Evolutionary conservation across 2,113 vertebrate genomes (phyloP).

Genomic region (Emydocephalus ijimae): DNA sequence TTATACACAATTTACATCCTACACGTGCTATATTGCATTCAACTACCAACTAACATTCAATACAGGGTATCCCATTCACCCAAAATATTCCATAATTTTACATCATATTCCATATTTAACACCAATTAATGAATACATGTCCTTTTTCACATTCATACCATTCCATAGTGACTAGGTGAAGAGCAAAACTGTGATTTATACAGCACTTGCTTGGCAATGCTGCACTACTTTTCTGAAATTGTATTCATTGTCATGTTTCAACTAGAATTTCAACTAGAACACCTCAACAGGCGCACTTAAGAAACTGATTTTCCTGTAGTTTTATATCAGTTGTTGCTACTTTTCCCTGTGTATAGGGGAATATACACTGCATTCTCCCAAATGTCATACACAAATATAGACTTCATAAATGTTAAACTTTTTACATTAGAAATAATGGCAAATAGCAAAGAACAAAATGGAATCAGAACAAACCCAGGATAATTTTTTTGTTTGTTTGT

Average conservation of each 20-base stretch:
- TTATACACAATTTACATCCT: not conserved
- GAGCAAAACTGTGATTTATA: not conserved
- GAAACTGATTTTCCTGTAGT: not conserved
- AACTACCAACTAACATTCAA: not conserved
- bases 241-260: not conserved
- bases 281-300: not conserved
- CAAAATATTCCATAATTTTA: not conserved
- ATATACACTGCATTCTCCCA: not conserved
- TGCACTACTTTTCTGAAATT: not conserved
- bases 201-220: not conserved
- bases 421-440: not conserved
- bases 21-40: not conserved
- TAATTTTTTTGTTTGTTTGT: not conserved
- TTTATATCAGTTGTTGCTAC: not conserved
- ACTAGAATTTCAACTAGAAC: not conserved
- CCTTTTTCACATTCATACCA: not conserved
- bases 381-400: not conserved
- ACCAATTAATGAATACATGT: not conserved
- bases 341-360: not conserved
- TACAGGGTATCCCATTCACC: not conserved
- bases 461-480: not conserved
- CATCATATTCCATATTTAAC: not conserved
- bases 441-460: not conserved
- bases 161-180: not conserved
- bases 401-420: not conserved